Conservation (phyloP, 2,888 invertebrate species). For the Onchidella celtica region DNA sequence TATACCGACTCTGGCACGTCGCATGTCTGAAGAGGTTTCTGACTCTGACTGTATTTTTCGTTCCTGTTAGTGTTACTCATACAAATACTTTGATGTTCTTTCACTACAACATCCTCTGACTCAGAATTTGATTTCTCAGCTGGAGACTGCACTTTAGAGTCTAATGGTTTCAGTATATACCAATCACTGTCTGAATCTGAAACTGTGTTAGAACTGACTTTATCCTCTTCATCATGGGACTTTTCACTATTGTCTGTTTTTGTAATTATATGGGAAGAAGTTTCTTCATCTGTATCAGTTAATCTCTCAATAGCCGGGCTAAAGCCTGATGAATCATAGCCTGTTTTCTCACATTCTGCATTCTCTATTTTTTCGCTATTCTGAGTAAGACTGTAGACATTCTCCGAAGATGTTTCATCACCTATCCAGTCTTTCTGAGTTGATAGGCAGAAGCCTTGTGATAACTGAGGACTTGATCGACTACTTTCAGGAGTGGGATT, state of each 20-base stretch:
- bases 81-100: no score
- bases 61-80: no score
- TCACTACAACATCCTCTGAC: neutral
- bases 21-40: neutral
- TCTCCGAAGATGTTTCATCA: neutral
- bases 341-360: neutral
- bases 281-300: neutral
- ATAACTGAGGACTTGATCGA: neutral
- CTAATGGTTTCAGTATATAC: neutral
- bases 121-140: neutral
- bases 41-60: neutral
- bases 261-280: neutral
- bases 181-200: neutral
- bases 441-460: slow-evolving; percentile 29
- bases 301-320: slow-evolving; percentile 5
- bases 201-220: no score
- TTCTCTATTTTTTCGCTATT: no score
- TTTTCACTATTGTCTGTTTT: neutral
- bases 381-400: neutral
- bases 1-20: neutral
- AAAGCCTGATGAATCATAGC: neutral
- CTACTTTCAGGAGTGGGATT: neutral
- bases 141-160: neutral
- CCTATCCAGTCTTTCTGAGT: neutral
- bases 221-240: neutral